Evolutionary conservation across 2,797 vertebrate genomes (phyloP).

Genomic region (Eupleurogrammus muticus): DNA sequence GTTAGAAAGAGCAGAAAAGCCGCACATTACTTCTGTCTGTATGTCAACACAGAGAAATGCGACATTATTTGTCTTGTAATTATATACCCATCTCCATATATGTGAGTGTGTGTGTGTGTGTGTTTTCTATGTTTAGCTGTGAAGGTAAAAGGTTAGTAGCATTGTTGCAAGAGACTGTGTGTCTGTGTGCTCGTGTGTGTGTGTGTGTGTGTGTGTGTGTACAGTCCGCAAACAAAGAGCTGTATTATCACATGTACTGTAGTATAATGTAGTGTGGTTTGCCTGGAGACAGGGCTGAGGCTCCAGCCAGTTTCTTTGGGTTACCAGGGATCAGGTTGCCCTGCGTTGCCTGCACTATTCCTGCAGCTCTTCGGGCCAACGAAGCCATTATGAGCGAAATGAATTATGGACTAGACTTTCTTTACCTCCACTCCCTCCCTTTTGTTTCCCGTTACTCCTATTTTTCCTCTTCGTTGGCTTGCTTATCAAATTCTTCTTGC

Average conservation of each 20-base stretch:
- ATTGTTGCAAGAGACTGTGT: constrained; percentile 9
- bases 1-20: constrained; percentile 25
- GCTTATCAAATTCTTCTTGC: constrained; percentile 9
- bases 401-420: constrained; percentile 78
- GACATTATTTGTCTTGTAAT: constrained; percentile 19
- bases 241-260: constrained; percentile 60
- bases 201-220: constrained; percentile 28
- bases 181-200: not conserved
- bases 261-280: constrained; percentile 48
- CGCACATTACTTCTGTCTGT: constrained; percentile 21
- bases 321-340: constrained; percentile 79
- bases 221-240: constrained; percentile 54
- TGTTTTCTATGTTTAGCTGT: not conserved
- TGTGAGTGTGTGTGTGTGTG: constrained; percentile 29
- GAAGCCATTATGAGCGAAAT: constrained; percentile 78
- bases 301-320: constrained; percentile 73
- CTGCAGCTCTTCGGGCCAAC: constrained; percentile 70
- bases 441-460: constrained; percentile 40
- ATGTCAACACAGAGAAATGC: constrained; percentile 33
- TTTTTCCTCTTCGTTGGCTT: constrained; percentile 21
- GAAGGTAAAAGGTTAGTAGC: constrained; percentile 11
- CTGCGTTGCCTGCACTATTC: constrained; percentile 51
- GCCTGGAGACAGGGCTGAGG: constrained; percentile 76
- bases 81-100: constrained; percentile 9
- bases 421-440: constrained; percentile 31